Evolutionary conservation across 2,797 vertebrate genomes (phyloP).

Genomic region (Psittacula derbiana): DNA sequence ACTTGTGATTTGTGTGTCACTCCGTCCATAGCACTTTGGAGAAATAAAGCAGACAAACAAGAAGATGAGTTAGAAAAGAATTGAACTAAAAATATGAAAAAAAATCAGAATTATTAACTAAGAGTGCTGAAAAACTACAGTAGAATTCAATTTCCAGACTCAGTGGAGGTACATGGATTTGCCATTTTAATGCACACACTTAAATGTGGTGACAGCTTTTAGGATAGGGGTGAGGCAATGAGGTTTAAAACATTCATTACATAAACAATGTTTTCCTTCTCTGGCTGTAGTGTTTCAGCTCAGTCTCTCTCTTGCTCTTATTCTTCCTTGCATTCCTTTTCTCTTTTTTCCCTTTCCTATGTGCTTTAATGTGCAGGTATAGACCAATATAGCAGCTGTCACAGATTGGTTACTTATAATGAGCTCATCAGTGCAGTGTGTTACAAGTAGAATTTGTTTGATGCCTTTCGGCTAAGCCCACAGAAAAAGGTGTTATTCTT

Average conservation of each 20-base stretch:
- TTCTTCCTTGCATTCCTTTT: neutral
- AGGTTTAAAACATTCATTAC: neutral
- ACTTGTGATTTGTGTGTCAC: neutral
- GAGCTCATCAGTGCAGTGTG: neutral
- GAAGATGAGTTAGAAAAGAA: neutral
- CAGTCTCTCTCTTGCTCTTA: neutral
- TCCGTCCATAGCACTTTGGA: neutral
- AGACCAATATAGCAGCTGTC: neutral
- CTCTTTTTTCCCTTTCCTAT: neutral
- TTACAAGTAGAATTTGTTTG: neutral
- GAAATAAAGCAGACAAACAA: conserved; percentile 14
- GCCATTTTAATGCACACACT: neutral
- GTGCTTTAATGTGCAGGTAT: neutral
- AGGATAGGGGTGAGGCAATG: neutral
- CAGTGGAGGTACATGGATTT: neutral
- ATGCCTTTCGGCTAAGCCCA: neutral
- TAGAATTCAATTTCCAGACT: neutral
- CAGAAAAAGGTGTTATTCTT: neutral
- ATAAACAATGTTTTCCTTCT: neutral
- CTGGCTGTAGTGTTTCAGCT: neutral
- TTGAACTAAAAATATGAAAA: neutral
- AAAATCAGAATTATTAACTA: neutral
- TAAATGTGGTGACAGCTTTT: neutral
- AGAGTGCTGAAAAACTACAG: neutral
- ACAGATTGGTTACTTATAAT: neutral